These are phyloP conservation scores for Myotis yumanensis DNA, from an alignment of 2,113 vertebrate species.

Conservation along the genomic window DNA sequence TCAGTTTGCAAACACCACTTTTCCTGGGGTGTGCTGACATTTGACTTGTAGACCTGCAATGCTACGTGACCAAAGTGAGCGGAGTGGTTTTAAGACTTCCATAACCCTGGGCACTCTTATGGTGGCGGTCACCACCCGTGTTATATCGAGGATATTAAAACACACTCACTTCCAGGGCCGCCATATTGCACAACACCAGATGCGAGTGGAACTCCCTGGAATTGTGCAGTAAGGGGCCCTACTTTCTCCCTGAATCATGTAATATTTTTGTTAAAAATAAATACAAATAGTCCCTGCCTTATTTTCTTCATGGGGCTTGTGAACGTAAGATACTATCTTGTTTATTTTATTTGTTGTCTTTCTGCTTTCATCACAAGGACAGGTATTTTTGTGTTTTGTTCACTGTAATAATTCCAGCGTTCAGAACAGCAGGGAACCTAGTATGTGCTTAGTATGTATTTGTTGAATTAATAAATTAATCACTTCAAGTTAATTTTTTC, in stretches of 20 bases:
- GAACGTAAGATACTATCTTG: neutral
- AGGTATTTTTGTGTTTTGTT: neutral
- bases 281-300: neutral
- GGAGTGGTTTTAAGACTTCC: neutral
- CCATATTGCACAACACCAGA: neutral
- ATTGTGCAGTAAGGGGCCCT: neutral
- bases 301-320: neutral
- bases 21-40: slow-evolving; percentile 35
- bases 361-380: neutral
- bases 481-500: neutral
- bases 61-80: neutral
- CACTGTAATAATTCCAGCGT: neutral
- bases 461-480: neutral
- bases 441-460: neutral
- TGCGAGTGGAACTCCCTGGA: neutral
- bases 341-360: neutral
- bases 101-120: neutral
- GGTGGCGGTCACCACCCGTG: neutral
- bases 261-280: slow-evolving; percentile 2
- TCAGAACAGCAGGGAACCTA: neutral
- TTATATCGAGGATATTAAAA: neutral
- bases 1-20: slow-evolving; percentile 45
- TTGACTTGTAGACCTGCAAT: neutral
- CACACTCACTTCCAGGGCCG: neutral
- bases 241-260: neutral